Percentiles rank a stretch among this genome's conserved stretches.
Conservation (phyloP, 2,797 vertebrate species). For the Melanotaenia maccullochi region DNA sequence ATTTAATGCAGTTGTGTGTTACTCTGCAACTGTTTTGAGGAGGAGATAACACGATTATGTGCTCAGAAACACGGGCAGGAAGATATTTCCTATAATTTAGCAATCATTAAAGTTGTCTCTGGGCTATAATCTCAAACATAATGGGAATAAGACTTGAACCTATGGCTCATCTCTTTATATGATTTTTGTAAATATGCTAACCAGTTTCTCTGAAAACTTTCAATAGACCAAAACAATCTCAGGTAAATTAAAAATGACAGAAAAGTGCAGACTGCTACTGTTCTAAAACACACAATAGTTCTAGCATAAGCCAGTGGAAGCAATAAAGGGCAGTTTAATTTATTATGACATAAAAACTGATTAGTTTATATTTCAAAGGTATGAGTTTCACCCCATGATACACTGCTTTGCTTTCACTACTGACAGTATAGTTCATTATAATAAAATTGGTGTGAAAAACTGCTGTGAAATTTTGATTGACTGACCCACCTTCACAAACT, state of each 20-base stretch:
- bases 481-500: conserved; percentile 4
- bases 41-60: conserved; percentile 55
- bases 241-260: conserved; percentile 59
- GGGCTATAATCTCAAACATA: conserved; percentile 24
- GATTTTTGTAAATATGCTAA: conserved; percentile 59
- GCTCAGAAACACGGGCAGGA: conserved; percentile 32
- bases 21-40: conserved; percentile 22
- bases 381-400: conserved; percentile 10
- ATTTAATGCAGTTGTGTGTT: conserved; percentile 25
- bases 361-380: conserved; percentile 32
- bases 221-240: conserved; percentile 60
- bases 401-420: conserved; percentile 12
- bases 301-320: conserved; percentile 20
- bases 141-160: conserved; percentile 45
- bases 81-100: conserved; percentile 38
- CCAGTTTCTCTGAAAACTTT: conserved; percentile 43
- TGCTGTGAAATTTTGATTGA: conserved; percentile 4
- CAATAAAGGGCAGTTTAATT: conserved; percentile 35
- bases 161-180: conserved; percentile 40
- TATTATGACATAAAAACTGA: conserved; percentile 31
- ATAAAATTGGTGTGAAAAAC: conserved; percentile 8
- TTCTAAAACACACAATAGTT: conserved; percentile 55
- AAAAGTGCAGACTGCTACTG: conserved; percentile 65
- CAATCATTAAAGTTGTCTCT: conserved; percentile 50
- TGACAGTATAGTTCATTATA: conserved; percentile 11